Conservation (phyloP, 1,140 invertebrate species). For the Eubasilissa regina region DNA sequence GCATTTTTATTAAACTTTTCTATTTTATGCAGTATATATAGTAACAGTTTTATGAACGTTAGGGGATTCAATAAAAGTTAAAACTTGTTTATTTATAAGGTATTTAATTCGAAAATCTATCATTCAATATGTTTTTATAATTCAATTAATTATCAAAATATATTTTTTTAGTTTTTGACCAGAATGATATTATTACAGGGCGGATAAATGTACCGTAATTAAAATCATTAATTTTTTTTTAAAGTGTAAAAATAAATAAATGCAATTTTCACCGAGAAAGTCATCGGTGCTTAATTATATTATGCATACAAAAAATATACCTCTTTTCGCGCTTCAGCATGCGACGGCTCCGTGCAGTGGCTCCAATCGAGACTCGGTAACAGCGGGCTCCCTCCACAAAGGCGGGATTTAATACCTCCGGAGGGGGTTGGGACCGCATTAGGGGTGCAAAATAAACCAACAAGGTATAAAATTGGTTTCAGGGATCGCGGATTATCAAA, state of each 20-base stretch:
- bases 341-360: background rate
- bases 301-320: background rate
- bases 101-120: too few relatives aligned
- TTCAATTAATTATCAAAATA: too few relatives aligned
- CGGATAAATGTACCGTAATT: too few relatives aligned
- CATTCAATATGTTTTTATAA: too few relatives aligned
- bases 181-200: too few relatives aligned
- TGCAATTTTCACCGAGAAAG: background rate
- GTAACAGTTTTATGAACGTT: too few relatives aligned
- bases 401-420: constrained; percentile 1
- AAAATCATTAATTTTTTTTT: too few relatives aligned
- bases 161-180: too few relatives aligned
- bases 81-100: too few relatives aligned
- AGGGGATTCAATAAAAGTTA: too few relatives aligned
- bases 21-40: too few relatives aligned
- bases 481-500: constrained; percentile 13
- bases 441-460: constrained; percentile 22
- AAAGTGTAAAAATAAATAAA: background rate
- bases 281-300: background rate
- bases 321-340: background rate
- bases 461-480: constrained; percentile 15
- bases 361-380: background rate
- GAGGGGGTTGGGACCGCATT: constrained; percentile 15
- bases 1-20: too few relatives aligned
- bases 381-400: constrained; percentile 1